Evolutionary conservation across 2,113 vertebrate genomes (phyloP).

Genomic region (Polypterus senegalus): DNA sequence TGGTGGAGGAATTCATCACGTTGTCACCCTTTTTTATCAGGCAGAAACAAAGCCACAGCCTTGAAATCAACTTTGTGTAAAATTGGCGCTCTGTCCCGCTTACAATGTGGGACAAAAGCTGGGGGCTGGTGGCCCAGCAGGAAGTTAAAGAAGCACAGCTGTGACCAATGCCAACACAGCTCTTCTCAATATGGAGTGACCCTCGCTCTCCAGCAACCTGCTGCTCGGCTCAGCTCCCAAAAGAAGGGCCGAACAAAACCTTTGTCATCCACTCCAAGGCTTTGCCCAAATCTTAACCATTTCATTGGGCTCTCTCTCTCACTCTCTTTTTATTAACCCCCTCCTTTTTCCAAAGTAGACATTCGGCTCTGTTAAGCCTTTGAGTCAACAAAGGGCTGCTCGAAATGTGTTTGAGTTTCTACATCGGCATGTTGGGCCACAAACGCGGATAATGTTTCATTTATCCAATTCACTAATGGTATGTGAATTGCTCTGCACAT

Average conservation of each 20-base stretch:
- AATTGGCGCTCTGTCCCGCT: conserved; percentile 54
- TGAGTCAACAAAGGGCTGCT: conserved; percentile 45
- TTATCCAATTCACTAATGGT: conserved; percentile 5
- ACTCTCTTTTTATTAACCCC: conserved; percentile 15
- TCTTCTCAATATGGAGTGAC: conserved; percentile 68
- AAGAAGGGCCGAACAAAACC: conserved; percentile 46
- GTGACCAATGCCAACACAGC: conserved; percentile 69
- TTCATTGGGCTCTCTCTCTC: conserved; percentile 63
- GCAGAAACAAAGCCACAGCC: conserved; percentile 58
- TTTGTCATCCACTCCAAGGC: conserved; percentile 61
- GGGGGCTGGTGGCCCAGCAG: conserved; percentile 69
- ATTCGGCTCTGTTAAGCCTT: conserved; percentile 24
- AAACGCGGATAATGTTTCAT: conserved; percentile 35
- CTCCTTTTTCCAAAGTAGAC: conserved; percentile 6
- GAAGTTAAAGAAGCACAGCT: conserved; percentile 64
- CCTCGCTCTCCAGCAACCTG: conserved; percentile 57
- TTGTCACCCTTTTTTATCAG: conserved; percentile 33
- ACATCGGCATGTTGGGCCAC: conserved; percentile 31
- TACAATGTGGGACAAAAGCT: conserved; percentile 67
- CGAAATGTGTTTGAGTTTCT: conserved; percentile 37
- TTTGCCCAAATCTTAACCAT: conserved; percentile 71
- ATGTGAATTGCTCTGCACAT: no score
- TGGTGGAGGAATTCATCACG: conserved; percentile 51
- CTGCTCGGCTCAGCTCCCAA: conserved; percentile 55
- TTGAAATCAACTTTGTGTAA: conserved; percentile 67